These are phyloP conservation scores for Salvator merianae DNA, from an alignment of 2,113 vertebrate genomes.

Conservation along the genomic window DNA sequence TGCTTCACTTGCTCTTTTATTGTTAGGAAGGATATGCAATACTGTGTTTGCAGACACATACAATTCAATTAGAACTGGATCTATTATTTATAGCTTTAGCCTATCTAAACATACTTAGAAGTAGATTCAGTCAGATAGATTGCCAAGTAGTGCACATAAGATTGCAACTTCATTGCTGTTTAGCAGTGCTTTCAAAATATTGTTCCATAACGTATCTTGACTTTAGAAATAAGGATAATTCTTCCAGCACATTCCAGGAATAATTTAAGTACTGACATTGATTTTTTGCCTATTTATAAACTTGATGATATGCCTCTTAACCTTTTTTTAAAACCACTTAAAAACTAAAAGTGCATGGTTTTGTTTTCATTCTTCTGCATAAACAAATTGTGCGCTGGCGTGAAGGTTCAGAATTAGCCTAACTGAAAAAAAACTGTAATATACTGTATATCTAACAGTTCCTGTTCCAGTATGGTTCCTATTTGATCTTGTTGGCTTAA, in stretches of 20 bases:
- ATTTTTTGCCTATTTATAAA: constrained; percentile 39
- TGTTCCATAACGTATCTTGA: constrained; percentile 26
- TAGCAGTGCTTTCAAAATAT: background rate
- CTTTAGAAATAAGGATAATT: background rate
- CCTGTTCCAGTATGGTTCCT: background rate
- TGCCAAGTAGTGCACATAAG: background rate
- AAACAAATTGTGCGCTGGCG: constrained; percentile 9
- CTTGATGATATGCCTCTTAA: constrained; percentile 24
- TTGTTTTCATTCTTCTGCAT: constrained; percentile 16
- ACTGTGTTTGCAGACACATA: background rate
- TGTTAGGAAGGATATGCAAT: background rate
- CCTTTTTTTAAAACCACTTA: background rate
- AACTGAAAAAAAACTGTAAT: background rate
- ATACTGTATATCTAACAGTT: background rate
- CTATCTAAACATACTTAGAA: background rate
- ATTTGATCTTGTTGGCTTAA: background rate
- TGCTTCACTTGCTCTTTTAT: background rate
- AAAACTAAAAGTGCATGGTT: constrained; percentile 15
- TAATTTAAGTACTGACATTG: constrained; percentile 25
- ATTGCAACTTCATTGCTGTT: background rate
- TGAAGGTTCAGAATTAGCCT: background rate
- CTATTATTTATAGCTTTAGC: background rate
- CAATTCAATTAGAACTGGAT: background rate
- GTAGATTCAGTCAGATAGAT: background rate
- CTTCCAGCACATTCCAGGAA: constrained; percentile 30